Base-by-base conservation (phyloP, 2,113 vertebrate species). In the Siniperca knerii region DNA sequence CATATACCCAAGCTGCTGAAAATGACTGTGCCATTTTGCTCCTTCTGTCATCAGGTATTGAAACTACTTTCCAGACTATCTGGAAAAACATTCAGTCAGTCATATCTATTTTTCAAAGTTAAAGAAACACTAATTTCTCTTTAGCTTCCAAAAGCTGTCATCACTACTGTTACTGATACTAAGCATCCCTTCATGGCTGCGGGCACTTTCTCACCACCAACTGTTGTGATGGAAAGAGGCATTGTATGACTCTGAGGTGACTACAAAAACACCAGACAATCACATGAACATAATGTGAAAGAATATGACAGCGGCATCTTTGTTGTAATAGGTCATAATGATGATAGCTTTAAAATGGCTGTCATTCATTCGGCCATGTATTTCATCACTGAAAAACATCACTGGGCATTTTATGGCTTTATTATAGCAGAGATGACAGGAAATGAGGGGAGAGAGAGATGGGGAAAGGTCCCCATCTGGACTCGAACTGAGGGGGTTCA, bases 81-180 rank as follows among this genome's bases (percentile, higher is more conserved):
- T 62, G 40, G 23, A 65, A 61, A 46, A 20, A 60, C 33, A 67
- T 29, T 8, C 29, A 46, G 11, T 15, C 23, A 57, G 11, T 37
- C 57, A 55, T 55, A 8, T 60, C 12, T 44, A 11, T 55, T 78
- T 71, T 77, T 65, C 13, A 55, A 57, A 69, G 54, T 58, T 46
- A 33, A 42, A 62, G 21, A 77, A 68, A 40, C 35, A 3, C 42
- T 7, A 48, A 48, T 55, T 71, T 79, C 18, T 18, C 11, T 64
- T 23, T 1, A 62, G 60, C 16, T 70, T 87, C 50, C 42, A 37
- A 7, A 18, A 70, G 75, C 69, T 69, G 48, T 50, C 75, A 61
- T 50, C 75, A 61, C 23, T 33, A 5, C 16, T 48, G 52, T 60
- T 12, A 37, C 55, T 58, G 40, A 52, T 11, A 21, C 29, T 60